These are phyloP conservation scores for Drosophila prolongata DNA, from an alignment of 2,888 invertebrate genomes.

Conservation along the genomic window DNA sequence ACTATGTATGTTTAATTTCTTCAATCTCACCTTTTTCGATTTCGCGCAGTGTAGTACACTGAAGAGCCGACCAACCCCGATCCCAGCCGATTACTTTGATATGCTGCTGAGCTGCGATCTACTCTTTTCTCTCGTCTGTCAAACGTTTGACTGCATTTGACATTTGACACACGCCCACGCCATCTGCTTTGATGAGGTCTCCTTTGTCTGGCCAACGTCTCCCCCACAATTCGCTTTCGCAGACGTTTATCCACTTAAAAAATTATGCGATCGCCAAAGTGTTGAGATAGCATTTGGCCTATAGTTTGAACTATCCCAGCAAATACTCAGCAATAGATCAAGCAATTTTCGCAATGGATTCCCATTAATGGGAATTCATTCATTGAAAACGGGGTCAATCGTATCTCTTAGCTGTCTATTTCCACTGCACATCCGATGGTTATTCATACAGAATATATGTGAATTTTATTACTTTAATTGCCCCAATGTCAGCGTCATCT, in stretches of 20 bases:
- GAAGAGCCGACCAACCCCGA: constrained; percentile 20
- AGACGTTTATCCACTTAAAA: constrained; percentile 72
- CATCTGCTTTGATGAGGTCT: constrained; percentile 16
- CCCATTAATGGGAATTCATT: not conserved
- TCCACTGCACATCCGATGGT: not conserved
- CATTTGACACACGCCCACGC: constrained; percentile 75
- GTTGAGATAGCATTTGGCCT: constrained; percentile 8
- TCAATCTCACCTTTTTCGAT: no score
- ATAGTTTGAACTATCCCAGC: constrained; percentile 13
- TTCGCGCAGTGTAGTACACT: not conserved
- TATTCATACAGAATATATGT: constrained; percentile 40
- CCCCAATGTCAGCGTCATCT: constrained; percentile 25
- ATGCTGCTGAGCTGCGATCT: constrained; percentile 7
- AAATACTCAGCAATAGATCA: not conserved
- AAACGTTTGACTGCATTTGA: constrained; percentile 49
- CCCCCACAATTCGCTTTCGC: constrained; percentile 64
- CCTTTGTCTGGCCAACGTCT: constrained; percentile 31
- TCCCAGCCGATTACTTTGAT: constrained; percentile 22
- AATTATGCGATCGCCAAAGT: constrained; percentile 54
- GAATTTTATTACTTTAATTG: constrained; percentile 61
- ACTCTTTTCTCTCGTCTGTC: constrained; percentile 18
- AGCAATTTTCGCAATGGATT: not conserved
- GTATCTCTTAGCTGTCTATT: not conserved
- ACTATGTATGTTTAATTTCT: no score
- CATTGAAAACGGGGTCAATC: not conserved